Percentiles rank a stretch among this genome's conserved stretches.
These are phyloP conservation scores for Mizuhopecten yessoensis DNA, from an alignment of 1,140 invertebrate genomes.

Conservation along the genomic window DNA sequence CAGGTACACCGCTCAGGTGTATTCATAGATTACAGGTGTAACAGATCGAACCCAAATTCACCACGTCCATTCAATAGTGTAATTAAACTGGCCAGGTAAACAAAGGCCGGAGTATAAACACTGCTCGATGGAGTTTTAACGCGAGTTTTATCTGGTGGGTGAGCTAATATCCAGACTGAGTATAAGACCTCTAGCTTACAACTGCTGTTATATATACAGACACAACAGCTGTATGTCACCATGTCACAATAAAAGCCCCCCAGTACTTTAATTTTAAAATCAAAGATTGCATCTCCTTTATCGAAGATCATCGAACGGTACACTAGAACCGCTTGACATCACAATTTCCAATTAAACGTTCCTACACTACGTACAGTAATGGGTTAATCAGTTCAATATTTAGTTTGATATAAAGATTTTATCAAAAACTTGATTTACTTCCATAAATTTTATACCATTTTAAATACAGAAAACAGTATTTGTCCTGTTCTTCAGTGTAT, in stretches of 20 bases:
- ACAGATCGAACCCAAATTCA: not conserved
- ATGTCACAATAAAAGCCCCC: not conserved
- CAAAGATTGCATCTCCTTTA: constrained; percentile 18
- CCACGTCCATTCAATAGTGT: not conserved
- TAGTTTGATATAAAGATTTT: not conserved
- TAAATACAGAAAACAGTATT: not conserved
- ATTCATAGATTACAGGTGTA: not conserved
- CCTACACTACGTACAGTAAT: not conserved
- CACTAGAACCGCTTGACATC: not conserved
- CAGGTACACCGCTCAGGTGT: not conserved
- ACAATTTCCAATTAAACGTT: not conserved
- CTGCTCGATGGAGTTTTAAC: not conserved
- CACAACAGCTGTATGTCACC: not conserved
- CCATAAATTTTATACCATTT: too few species aligned
- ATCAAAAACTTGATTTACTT: not conserved
- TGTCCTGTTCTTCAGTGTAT: not conserved
- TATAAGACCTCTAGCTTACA: not conserved
- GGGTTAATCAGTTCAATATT: not conserved
- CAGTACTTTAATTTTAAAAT: constrained; percentile 6
- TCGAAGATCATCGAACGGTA: not conserved
- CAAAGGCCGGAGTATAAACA: not conserved
- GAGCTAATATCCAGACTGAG: not conserved
- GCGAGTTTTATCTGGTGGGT: not conserved
- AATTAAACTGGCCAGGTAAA: constrained; percentile 39
- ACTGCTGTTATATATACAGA: not conserved